Percentiles rank a stretch among this genome's conserved stretches.
These are phyloP conservation scores for Avahi laniger DNA, from an alignment of 2,797 vertebrate species.

Conservation along the genomic window DNA sequence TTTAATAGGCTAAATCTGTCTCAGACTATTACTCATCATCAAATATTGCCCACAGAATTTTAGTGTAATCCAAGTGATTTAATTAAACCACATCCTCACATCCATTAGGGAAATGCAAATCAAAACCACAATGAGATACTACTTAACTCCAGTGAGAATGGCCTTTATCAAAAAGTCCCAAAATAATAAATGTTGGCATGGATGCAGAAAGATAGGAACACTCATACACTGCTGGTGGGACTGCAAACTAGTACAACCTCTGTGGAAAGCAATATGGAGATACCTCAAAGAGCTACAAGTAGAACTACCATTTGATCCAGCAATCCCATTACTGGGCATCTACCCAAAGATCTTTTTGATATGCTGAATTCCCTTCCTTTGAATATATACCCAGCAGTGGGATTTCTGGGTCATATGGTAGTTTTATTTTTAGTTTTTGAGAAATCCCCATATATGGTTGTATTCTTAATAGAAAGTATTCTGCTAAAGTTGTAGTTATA, in stretches of 20 bases:
- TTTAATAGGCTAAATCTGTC: slow-evolving; percentile 31
- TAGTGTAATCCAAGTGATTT: slow-evolving; percentile 48
- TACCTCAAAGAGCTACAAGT: too few species aligned
- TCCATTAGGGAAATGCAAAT: too few species aligned
- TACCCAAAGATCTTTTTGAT: background rate
- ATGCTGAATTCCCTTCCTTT: background rate
- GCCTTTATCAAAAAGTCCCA: too few species aligned
- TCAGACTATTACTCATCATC: background rate
- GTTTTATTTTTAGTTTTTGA: background rate
- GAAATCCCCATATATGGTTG: background rate
- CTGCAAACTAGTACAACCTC: too few species aligned
- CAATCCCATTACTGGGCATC: too few species aligned
- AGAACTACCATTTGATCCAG: too few species aligned
- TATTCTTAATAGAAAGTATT: background rate
- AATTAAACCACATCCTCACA: slow-evolving; percentile 26
- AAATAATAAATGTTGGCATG: too few species aligned
- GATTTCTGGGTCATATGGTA: background rate
- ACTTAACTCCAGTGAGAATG: too few species aligned
- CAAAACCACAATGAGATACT: too few species aligned
- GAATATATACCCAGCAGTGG: background rate
- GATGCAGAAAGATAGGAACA: too few species aligned
- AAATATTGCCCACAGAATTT: slow-evolving; percentile 36
- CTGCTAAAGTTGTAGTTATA: background rate
- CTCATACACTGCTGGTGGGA: too few species aligned
- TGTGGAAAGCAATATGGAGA: too few species aligned